phyloP scores from a whole-genome alignment of 2,888 invertebrate genomes.

The Bursaphelenchus okinawaensis region DNA sequence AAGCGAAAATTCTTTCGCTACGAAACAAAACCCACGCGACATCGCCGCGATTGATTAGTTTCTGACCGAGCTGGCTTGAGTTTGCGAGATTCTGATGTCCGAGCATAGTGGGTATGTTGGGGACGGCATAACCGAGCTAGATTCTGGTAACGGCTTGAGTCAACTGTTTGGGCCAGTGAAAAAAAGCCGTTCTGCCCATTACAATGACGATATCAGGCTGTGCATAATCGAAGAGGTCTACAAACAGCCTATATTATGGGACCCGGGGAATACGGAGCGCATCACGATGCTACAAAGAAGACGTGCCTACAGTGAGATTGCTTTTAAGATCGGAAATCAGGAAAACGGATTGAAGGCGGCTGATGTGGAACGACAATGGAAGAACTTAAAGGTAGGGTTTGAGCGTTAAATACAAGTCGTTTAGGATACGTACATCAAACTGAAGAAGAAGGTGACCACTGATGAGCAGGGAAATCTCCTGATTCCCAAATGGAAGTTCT shows the following conservation, averaged over 20 bases:
- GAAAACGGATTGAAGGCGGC: not conserved
- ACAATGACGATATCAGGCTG: constrained; percentile 6
- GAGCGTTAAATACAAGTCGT: no score
- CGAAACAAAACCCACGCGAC: not conserved
- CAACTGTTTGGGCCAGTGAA: not conserved
- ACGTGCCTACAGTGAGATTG: constrained; percentile 1
- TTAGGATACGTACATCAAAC: constrained; percentile 11
- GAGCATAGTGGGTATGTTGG: not conserved
- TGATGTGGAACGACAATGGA: constrained; percentile 12
- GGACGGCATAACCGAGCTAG: not conserved
- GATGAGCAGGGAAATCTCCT: not conserved
- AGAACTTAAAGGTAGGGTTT: constrained; percentile 12
- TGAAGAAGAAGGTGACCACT: constrained; percentile 1
- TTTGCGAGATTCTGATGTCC: not conserved
- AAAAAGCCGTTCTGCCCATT: constrained; percentile 6
- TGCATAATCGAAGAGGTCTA: not conserved
- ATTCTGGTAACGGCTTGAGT: not conserved
- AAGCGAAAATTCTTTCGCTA: not conserved
- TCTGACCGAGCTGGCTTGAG: not conserved
- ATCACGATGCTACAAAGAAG: not conserved
- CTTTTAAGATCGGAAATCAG: not conserved
- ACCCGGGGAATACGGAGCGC: not conserved
- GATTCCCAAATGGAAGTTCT: constrained; percentile 10
- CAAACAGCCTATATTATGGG: constrained; percentile 2
- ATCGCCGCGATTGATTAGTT: not conserved